phyloP scores from a whole-genome alignment of 1,140 invertebrate species.

The Zaprionus gabonicus region DNA sequence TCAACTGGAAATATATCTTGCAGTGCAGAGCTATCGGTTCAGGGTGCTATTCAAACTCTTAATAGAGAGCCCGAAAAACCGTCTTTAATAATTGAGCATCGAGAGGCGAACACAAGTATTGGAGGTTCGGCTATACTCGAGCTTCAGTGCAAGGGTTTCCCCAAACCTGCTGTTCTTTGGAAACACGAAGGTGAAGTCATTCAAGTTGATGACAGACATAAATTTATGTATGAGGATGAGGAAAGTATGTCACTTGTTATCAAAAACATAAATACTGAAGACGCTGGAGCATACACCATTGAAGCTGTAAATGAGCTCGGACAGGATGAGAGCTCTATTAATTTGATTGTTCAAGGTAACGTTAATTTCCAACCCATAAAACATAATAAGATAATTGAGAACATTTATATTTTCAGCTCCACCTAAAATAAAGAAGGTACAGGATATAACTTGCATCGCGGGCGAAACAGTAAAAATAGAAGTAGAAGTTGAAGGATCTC shows the following conservation, averaged over 20 bases:
- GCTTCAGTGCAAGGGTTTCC: slow-evolving; percentile 95
- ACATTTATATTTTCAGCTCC: slow-evolving; percentile 85
- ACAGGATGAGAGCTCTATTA: slow-evolving; percentile 90
- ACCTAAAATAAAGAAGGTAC: slow-evolving; percentile 92
- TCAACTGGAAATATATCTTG: slow-evolving; percentile 96
- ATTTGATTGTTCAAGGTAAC: slow-evolving; percentile 89
- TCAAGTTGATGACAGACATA: slow-evolving; percentile 91
- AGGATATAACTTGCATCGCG: slow-evolving; percentile 89
- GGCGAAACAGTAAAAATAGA: slow-evolving; percentile 89
- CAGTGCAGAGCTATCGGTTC: slow-evolving; percentile 96
- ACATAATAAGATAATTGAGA: background rate
- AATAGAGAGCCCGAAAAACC: slow-evolving; percentile 93
- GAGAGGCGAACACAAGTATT: slow-evolving; percentile 90
- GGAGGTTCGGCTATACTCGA: slow-evolving; percentile 98
- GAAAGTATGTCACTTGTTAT: slow-evolving; percentile 95
- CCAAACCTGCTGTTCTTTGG: slow-evolving; percentile 96
- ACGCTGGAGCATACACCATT: slow-evolving; percentile 94
- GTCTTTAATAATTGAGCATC: slow-evolving; percentile 89
- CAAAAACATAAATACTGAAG: slow-evolving; percentile 92
- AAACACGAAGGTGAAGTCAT: slow-evolving; percentile 93
- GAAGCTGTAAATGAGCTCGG: slow-evolving; percentile 95
- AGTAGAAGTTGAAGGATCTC: slow-evolving; percentile 93
- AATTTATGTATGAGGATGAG: slow-evolving; percentile 96
- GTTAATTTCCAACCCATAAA: background rate
- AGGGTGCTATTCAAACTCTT: slow-evolving; percentile 92